Evolutionary conservation across 2,797 vertebrate species (phyloP).

Genomic region (Typhlichthys subterraneus): DNA sequence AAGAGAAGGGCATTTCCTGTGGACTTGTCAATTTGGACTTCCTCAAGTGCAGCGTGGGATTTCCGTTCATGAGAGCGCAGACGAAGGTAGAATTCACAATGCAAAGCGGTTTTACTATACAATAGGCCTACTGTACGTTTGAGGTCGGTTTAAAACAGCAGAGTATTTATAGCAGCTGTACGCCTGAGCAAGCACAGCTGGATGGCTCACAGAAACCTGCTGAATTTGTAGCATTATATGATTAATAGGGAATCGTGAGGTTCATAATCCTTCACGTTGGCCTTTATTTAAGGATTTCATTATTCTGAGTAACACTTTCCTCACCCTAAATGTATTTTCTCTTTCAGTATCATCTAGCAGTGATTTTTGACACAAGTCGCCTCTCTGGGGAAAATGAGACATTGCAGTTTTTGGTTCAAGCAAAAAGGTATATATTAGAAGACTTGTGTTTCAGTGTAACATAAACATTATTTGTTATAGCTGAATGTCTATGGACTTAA

Average conservation of each 20-base stretch:
- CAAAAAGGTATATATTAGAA: constrained; percentile 84
- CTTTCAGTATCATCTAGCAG: constrained; percentile 89
- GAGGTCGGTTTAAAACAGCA: background rate
- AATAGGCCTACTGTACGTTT: background rate
- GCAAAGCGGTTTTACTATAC: background rate
- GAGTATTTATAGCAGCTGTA: constrained; percentile 9
- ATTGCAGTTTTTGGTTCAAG: constrained; percentile 87
- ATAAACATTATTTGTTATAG: background rate
- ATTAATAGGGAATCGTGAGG: constrained; percentile 3
- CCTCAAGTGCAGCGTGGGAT: constrained; percentile 96
- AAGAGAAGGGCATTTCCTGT: constrained; percentile 96
- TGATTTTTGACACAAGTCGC: constrained; percentile 95
- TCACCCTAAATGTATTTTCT: constrained; percentile 31
- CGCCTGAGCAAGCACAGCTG: background rate
- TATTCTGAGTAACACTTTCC: background rate
- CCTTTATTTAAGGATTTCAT: background rate
- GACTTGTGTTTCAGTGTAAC: background rate
- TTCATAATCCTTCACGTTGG: background rate
- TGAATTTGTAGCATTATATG: constrained; percentile 1
- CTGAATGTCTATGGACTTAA: background rate
- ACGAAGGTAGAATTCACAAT: constrained; percentile 81
- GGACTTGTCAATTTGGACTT: constrained; percentile 91
- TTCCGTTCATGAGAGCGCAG: constrained; percentile 98
- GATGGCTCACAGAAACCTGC: background rate
- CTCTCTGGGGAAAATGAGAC: constrained; percentile 90